Base-by-base conservation (phyloP, 2,888 invertebrate genomes). In the Sphecodes monilicornis region DNA sequence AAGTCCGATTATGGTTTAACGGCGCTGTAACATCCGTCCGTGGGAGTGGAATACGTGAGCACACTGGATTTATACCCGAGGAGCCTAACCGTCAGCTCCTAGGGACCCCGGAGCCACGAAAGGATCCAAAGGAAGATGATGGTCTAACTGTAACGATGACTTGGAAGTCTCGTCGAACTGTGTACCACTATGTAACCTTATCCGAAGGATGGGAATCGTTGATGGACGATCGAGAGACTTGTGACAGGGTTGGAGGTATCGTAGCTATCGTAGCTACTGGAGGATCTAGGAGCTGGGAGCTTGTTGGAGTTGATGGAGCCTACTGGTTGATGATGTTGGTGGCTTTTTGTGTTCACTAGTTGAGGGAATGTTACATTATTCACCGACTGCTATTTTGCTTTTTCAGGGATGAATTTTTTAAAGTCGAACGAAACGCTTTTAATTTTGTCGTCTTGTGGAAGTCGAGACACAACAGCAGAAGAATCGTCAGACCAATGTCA, bases 1-100 rank as follows among this genome's bases (percentile, higher is more conserved):
- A 98, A 98, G 95, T 97, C 98, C 91, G 98, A 98, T 95, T 98
- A 98, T 94, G 98, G 97, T 95, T 96, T 98, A 92, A 98, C 98
- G 94, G 97, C 98, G 77, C 96, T 97, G 95, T 97, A 97, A 96
- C 95, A 95, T 90, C 92, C 91, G 89, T 79, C 22, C 46, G 70
- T 60, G 26, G 50, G 75, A 29, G 43, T 13, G 32, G 43, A 80
- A 46, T 39, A 16, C 22, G n/a, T n/a, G 18, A 57, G 73, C 22
- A 32, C 57, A 13, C 16, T 10, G 43, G 22, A 66, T 66, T 50
- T 66, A 13, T 29, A 60, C 32, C 46, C 36, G 36, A 66, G 46
- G 26, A 64, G 46, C 36, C 64, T 72, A 16, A 26, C 39, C 16
- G 57, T 57, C 39, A 64, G 36, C 22, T 78, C 46, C 26, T 72